Evolutionary conservation across 2,888 invertebrate species (phyloP).

Genomic region (Pantelozetes paolii): DNA sequence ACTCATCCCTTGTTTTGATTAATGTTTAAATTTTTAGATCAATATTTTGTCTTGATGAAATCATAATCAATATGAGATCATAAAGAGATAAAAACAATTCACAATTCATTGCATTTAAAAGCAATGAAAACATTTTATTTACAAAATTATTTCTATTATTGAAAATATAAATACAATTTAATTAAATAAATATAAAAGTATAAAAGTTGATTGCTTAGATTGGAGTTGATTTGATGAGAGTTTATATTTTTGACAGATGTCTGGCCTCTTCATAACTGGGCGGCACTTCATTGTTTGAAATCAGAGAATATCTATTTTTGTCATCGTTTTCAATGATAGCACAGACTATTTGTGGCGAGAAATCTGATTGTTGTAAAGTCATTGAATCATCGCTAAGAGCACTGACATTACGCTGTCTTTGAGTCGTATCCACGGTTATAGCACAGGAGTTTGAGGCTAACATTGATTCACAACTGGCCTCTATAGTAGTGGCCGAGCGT

Average conservation of each 20-base stretch:
- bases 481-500: not conserved
- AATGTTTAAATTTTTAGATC: too few relatives aligned
- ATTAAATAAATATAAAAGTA: not conserved
- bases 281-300: constrained; percentile 19
- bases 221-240: too few relatives aligned
- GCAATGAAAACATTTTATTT: not conserved
- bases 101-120: too few relatives aligned
- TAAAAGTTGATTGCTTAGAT: too few relatives aligned
- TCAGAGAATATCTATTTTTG: constrained; percentile 6
- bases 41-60: too few relatives aligned
- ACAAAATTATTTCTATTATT: not conserved
- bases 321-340: constrained; percentile 24
- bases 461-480: constrained; percentile 34
- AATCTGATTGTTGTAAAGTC: constrained; percentile 15
- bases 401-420: not conserved
- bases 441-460: not conserved
- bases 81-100: too few relatives aligned
- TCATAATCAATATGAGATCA: too few relatives aligned
- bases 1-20: too few relatives aligned
- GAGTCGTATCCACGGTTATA: not conserved
- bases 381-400: constrained; percentile 15
- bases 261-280: constrained; percentile 31
- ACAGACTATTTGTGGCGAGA: constrained; percentile 14
- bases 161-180: not conserved
- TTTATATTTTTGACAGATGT: not conserved